phyloP scores from a whole-genome alignment of 2,888 invertebrate species.

The Cerceris rybyensis region DNA sequence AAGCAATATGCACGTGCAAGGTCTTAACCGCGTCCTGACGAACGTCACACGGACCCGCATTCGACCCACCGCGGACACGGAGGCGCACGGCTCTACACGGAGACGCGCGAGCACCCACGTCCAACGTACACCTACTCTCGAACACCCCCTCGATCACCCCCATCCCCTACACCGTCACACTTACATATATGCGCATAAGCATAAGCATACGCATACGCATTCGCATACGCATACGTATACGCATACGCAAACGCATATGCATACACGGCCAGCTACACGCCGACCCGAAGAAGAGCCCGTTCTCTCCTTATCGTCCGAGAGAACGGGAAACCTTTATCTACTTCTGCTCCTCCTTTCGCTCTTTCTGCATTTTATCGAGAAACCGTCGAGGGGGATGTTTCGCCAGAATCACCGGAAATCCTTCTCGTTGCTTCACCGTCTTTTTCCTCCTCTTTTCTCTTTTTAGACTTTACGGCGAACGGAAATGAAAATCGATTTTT shows the following conservation, averaged over 20 bases:
- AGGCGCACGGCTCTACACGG: too few species aligned
- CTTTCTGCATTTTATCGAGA: conserved; percentile 22
- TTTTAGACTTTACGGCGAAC: too few species aligned
- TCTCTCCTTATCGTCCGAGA: conserved; percentile 51
- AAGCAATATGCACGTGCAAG: conserved; percentile 55
- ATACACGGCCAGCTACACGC: conserved; percentile 11
- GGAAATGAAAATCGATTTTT: too few species aligned
- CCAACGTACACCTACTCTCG: too few species aligned
- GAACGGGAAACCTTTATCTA: conserved; percentile 38
- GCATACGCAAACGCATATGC: conserved; percentile 7
- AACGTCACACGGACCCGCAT: conserved; percentile 1
- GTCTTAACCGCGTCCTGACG: conserved; percentile 67
- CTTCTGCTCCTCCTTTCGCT: conserved; percentile 40
- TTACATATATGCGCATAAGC: too few species aligned
- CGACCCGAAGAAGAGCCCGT: conserved; percentile 12
- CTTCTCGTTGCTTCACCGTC: neutral
- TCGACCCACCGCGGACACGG: neutral
- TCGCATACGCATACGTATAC: neutral
- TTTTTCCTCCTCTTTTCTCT: too few species aligned
- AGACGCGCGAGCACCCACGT: too few species aligned
- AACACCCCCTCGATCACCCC: neutral
- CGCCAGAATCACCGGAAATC: neutral
- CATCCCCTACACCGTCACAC: too few species aligned
- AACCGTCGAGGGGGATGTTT: conserved; percentile 31
- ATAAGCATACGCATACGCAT: neutral